Conservation (phyloP, 2,113 vertebrate genomes). For the Silurus glanis region DNA sequence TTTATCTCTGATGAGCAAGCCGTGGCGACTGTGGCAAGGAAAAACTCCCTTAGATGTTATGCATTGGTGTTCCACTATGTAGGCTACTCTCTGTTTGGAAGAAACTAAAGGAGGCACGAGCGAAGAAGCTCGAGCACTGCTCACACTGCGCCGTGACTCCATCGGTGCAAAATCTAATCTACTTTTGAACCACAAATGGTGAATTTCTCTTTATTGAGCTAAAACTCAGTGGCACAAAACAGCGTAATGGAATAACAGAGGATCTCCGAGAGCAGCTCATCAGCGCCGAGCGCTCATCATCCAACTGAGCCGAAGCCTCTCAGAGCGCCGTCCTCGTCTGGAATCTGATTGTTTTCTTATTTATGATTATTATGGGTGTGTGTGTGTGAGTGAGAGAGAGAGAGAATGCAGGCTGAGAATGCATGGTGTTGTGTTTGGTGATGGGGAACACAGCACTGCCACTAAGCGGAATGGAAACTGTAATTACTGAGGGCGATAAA, state of each 20-base stretch:
- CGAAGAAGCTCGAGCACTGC: neutral
- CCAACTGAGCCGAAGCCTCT: neutral
- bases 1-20: too few relatives aligned
- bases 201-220: constrained; percentile 35
- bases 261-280: constrained; percentile 10
- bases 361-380: neutral
- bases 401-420: too few relatives aligned
- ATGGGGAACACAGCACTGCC: constrained; percentile 28
- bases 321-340: neutral
- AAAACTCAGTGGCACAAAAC: constrained; percentile 23
- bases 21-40: too few relatives aligned
- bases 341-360: constrained; percentile 21
- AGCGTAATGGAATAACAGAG: constrained; percentile 12
- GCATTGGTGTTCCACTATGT: too few relatives aligned
- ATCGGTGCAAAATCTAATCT: constrained; percentile 5
- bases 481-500: constrained; percentile 44
- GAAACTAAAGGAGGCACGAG: neutral
- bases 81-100: neutral
- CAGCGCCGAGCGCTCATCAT: neutral
- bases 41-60: too few relatives aligned
- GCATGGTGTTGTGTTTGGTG: neutral
- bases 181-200: constrained; percentile 11
- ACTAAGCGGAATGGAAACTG: constrained; percentile 40
- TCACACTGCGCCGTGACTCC: neutral
- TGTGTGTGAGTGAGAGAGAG: neutral